Evolutionary conservation across 1,140 invertebrate species (phyloP), one percentile per base, ranked within the genome.

Genomic region (Drosophila seguyi): DNA sequence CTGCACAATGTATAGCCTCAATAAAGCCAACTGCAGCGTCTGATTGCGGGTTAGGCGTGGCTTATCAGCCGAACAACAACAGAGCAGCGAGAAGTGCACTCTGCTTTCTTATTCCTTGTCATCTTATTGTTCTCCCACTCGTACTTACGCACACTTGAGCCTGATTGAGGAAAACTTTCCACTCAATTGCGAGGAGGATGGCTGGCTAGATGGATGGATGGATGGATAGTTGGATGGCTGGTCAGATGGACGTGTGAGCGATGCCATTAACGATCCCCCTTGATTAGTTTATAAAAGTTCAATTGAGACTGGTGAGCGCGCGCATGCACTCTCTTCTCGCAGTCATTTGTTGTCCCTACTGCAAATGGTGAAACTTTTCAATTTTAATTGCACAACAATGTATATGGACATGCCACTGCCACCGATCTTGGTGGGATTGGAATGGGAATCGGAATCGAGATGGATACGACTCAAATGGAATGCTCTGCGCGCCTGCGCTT

Each of bases 231-330:
- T 31, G 59, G 31, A 10, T 39, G 20, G 57, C 7, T 47, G 42
- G 58, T 34, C 20, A 45, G 47, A 65, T 81, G 80, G 68, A 68
- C 63, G 65, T 78, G 67, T 47, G 63, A 71, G 67, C 62, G 67
- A 56, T 72, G 66, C 68, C 67, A 72, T 72, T 72, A 72, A 72
- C 68, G 68, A 72, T 72, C 68, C 38, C 44, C 27, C 52, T 90
- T 88, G 81, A 88, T 88, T 88, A 88, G 84, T 83, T 88, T 88
- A 88, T 88, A 88, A 88, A 90, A 84, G 85, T 88, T 88, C 85
- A 88, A 88, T 88, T 87, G 81, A 69, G 75, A 55, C 74, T 67
- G 63, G 75, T 82, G 75, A 67, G 57, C 60, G 79, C 60, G 79
- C 79, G 53, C 67, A 71, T 67, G 80, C 85, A 87, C 84, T 88